Evolutionary conservation across 2,888 invertebrate species (phyloP), one percentile per base, ranked within the genome.

Genomic region (Altica lythri): DNA sequence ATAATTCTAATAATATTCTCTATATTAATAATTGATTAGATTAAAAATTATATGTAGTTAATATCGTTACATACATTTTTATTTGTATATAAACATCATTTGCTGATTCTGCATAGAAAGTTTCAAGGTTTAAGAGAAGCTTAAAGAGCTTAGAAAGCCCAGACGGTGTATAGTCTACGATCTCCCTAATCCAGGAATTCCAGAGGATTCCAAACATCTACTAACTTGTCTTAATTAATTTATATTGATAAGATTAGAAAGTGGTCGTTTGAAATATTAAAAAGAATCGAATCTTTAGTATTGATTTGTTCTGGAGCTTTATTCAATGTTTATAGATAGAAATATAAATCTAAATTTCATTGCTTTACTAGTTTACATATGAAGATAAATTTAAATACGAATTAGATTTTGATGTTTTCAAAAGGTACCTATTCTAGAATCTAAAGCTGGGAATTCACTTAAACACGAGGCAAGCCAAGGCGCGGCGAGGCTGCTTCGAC

Each of bases 141-240:
- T 59, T 57, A 49, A 48, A 55, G 51, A 58, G 62, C 57, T 62
- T 60, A 60, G 22, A 30, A 55, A 44, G 16, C 46, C 47, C 53
- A 25, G 35, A 45, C 27, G n/a, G n/a, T n/a, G 18, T 40, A 30
- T 38, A 12, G 32, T 44, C 51, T 40, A 52, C 55, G 55, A 60
- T 54, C 47, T 45, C 46, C 59, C 53, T 66, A 65, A 66, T 64
- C 66, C 66, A 49, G 61, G 57, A 65, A 66, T 61, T 60, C 62
- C 64, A 56, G 56, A 53, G 63, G 64, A 64, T 65, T 64, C 55
- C 46, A 50, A 63, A 65, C 60, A 64, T 63, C 50, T 43, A 59
- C 60, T 55, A 63, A 64, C 60, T 62, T 55, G 49, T 46, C 9
- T 10, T 50, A 63, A 65, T 65, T 63, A 64, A 65, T 59, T 65